Percentiles rank a stretch among this genome's conserved stretches.
Evolutionary conservation across 2,888 invertebrate species (phyloP).

Genomic region (Acrobasis suavella): DNA sequence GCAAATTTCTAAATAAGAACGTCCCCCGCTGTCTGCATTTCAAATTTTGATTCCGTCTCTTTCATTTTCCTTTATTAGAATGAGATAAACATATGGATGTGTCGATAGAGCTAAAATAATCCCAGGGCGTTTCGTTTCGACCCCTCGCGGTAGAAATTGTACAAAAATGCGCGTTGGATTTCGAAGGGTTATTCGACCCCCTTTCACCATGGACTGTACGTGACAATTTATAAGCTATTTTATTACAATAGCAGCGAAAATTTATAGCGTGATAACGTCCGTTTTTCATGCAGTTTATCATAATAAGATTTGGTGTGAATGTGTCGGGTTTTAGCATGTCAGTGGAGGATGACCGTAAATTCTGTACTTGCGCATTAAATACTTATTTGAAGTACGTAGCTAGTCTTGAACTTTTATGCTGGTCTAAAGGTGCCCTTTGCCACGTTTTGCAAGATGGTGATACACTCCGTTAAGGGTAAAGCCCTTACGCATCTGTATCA

Average conservation of each 20-base stretch:
- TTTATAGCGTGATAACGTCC: constrained; percentile 77
- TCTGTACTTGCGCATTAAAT: background rate
- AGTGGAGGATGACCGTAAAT: constrained; percentile 31
- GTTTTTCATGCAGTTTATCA: constrained; percentile 58
- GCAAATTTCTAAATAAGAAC: constrained; percentile 30
- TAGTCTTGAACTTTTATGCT: too few species aligned
- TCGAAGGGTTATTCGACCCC: constrained; percentile 48
- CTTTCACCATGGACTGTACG: constrained; percentile 47
- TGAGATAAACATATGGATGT: constrained; percentile 26
- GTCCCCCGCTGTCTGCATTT: constrained; percentile 21
- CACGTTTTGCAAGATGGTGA: too few species aligned
- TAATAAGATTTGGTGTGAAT: constrained; percentile 52
- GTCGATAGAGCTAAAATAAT: constrained; percentile 32
- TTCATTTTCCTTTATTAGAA: constrained; percentile 13
- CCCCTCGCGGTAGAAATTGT: constrained; percentile 23
- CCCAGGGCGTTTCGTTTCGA: constrained; percentile 24
- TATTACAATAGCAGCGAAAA: constrained; percentile 66
- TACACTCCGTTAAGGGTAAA: too few species aligned
- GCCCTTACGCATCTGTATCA: too few species aligned
- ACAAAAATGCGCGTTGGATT: constrained; percentile 11
- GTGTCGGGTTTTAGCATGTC: constrained; percentile 41
- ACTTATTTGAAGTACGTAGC: background rate
- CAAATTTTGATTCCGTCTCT: constrained; percentile 17
- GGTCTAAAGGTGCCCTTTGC: too few species aligned
- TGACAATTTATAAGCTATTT: constrained; percentile 78